Evolutionary conservation across 1,140 invertebrate species (phyloP).

Genomic region (Pseudomyrmex gracilis): DNA sequence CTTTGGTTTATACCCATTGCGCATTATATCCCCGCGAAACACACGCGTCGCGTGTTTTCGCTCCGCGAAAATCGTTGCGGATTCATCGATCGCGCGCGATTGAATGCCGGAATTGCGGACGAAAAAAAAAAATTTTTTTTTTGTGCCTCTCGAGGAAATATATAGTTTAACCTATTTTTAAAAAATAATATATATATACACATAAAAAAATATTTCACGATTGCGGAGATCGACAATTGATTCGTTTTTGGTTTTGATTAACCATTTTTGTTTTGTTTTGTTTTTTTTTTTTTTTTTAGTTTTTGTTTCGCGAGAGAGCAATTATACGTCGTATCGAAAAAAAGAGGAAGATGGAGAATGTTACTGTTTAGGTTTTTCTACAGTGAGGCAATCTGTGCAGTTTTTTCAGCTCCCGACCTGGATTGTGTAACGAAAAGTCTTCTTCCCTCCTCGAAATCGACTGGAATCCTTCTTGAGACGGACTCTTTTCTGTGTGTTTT

Average conservation of each 20-base stretch:
- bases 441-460: slow-evolving; percentile 1
- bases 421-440: slow-evolving; percentile 31
- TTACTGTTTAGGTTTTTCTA: slow-evolving; percentile 33
- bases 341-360: not conserved
- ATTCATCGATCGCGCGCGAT: slow-evolving; percentile 30
- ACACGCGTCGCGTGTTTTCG: not conserved
- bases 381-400: slow-evolving; percentile 12
- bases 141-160: slow-evolving; percentile 4
- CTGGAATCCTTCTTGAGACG: slow-evolving; percentile 18
- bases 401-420: slow-evolving; percentile 32
- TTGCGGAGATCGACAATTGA: not conserved
- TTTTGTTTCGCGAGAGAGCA: not conserved
- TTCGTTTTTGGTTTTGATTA: slow-evolving; percentile 9
- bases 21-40: slow-evolving; percentile 9
- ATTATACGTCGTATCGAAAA: not conserved
- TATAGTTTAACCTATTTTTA: not conserved
- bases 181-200: no score
- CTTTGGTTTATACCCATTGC: slow-evolving; percentile 47
- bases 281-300: no score
- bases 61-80: slow-evolving; percentile 11
- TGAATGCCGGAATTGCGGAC: not conserved
- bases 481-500: slow-evolving; percentile 33
- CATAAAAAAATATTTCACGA: not conserved
- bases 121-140: slow-evolving; percentile 1
- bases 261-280: not conserved